Base-by-base conservation (phyloP, 2,113 vertebrate genomes). In the Caranx melampygus region DNA sequence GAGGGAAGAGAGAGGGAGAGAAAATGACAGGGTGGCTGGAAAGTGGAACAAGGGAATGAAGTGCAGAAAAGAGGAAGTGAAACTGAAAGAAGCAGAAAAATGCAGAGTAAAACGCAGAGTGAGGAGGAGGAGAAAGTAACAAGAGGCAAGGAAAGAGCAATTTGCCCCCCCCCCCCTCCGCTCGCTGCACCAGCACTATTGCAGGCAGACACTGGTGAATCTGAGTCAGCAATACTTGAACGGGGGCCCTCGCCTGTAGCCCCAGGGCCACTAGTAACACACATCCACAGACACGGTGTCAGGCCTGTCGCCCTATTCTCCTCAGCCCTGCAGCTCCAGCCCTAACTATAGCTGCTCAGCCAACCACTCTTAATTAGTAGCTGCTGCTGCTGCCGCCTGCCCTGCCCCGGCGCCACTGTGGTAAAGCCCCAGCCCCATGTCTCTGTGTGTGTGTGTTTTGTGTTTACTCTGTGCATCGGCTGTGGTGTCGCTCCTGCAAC, bases 301-400 rank as follows among this genome's bases (percentile, higher is more conserved):
- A 91, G 89, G 91, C 87, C 89, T 91, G 91, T 88, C 80, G 84
- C 86, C 72, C 90, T 81, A 47, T 79, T 90, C 88, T 88, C 42
- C 71, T 84, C 82, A 82, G 89, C 84, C 92, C 89, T 85, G 62
- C 83, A 93, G 91, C 87, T 82, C 73, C 42, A 85, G 69, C 63
- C 64, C 74, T 85, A 89, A 91, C 92, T 88, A 88, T 85, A 88
- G 66, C 84, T 87, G 86, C 65, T 92, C 91, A 92, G 83, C 81
- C 89, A 87, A 87, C 86, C 84, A 74, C 78, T 89, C 86, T 89
- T 93, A 92, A 93, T 93, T 91, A 92, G 89, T 93, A 92, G 91
- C 88, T 93, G 87, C 87, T 78, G 88, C 69, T 61, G 67, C 85
- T 78, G 90, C 85, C 1, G 91, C 77, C 84, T 82, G 89, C 85